Base-by-base conservation (phyloP, 2,888 invertebrate genomes). In the Psylliodes chrysocephalus region DNA sequence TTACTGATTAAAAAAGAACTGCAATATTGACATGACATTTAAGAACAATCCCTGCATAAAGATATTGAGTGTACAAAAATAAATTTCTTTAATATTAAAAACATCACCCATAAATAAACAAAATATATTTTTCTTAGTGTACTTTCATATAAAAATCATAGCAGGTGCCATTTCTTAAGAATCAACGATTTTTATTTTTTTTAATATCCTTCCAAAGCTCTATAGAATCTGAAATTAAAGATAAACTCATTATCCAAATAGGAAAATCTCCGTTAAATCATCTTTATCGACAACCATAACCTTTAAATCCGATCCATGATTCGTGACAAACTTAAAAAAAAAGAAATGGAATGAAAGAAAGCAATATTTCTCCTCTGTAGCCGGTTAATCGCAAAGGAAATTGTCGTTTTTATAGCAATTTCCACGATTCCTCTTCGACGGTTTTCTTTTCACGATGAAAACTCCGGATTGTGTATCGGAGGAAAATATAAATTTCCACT, bases 401-500 rank as follows among this genome's bases (percentile, higher is more conserved):
- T 51, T 33, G 51, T 51, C 51, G 51, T 33, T 51, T 51, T 51
- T 51, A 51, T 51, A 51, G 51, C 30, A 30, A 51, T 51, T 51
- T 51, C 33, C 30, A 51, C 51, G 51, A 51, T 51, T 51, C 15
- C 51, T 51, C 33, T 51, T 51, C 51, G 51, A 22, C 51, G 51
- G 33, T 51, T 51, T 51, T 51, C 51, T 33, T 51, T 51, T 51
- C 51, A 30, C 7, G 22, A 46, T 22, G 46, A 22, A 46, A 46
- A 46, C 46, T 46, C 44, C 12, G 38, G 15, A 4, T 1, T 15
- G 38, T 12, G 46, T 46, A 46, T 46, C 22, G 12, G 22, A 46
- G 12, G 22, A 46, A 46, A 46, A 46, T 46, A 46, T 46, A 8
- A 19, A 17, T 46, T 46, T 22, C 22, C 46, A n/a, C 22, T 22